Evolutionary conservation across 2,113 vertebrate species (phyloP), one percentile per base, ranked within the genome.

Genomic region (Gasterosteus aculeatus): DNA sequence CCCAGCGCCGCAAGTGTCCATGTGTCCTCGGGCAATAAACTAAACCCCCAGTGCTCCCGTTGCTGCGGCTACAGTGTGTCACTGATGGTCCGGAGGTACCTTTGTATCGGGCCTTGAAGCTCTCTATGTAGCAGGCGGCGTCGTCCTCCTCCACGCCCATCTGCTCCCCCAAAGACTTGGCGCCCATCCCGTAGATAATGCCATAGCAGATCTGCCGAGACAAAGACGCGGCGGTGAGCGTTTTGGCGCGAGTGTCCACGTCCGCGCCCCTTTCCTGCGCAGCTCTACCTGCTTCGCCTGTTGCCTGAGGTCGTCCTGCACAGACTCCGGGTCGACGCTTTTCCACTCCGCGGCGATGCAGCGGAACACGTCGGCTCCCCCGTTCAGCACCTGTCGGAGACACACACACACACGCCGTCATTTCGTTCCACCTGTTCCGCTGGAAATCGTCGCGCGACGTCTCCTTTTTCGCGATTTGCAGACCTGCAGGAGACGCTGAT

Each of bases 181-280:
- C 95, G 91, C 98, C 97, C 93, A 99, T 99, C 74, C 98, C 98
- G 46, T 99, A 99, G 84, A 99, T 96, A 69, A 99, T 99, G 79
- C 98, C 98, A 75, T 99, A 99, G 90, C 97, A 99, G 89, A 99
- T 98, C 98, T 99, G 83, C 39, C 80, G 57, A 65, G 26, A 71
- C 12, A 75, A 14, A 81, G 3, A 77, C 26, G 26, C n/a, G 47
- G 53, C 15, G 15, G 8, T 33, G 5, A 33, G 22, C 47, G 69
- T 64, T 64, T 59, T 51, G 7, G 61, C 16, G 31, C 1, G 16
- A 33, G 10, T 18, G 41, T 44, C 9, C 3, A 14, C 31, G 14
- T 51, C 7, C 2, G 35, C 6, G 0, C 18, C 11, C 47, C 42
- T 31, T 35, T 41, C 14, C 44, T 61, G 46, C 7, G 5, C 33